A percentile compares a stretch with the other conserved stretches of the same genome.
These are phyloP conservation scores for Dasyornis broadbenti DNA, from an alignment of 2,113 vertebrate species.

Conservation along the genomic window DNA sequence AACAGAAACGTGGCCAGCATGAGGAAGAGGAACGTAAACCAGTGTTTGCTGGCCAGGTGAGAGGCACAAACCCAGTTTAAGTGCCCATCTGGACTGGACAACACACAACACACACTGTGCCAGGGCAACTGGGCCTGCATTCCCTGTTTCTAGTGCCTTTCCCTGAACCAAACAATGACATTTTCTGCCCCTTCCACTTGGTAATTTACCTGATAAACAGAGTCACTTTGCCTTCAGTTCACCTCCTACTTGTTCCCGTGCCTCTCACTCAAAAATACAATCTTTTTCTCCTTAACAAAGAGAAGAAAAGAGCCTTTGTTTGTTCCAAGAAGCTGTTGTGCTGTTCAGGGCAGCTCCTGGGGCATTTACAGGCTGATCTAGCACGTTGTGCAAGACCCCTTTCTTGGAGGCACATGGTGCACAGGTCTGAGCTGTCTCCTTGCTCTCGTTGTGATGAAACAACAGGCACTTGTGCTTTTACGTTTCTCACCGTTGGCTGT, in stretches of 20 bases:
- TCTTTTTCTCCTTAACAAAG: not conserved
- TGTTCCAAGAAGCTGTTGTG: not conserved
- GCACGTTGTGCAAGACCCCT: not conserved
- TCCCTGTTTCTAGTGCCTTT: not conserved
- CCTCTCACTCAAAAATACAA: not conserved
- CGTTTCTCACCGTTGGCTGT: constrained; percentile 15
- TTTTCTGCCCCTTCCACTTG: not conserved
- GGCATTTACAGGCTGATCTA: not conserved
- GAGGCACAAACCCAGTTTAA: not conserved
- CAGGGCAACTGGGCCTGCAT: not conserved
- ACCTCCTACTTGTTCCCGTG: not conserved
- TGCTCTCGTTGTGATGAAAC: not conserved
- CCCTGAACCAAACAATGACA: not conserved
- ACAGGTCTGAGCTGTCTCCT: constrained; percentile 2
- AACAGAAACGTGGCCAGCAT: not conserved
- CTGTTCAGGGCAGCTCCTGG: not conserved
- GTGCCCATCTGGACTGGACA: not conserved
- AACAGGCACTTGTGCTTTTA: constrained; percentile 34
- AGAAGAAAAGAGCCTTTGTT: constrained; percentile 15
- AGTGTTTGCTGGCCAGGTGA: not conserved
- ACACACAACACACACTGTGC: not conserved
- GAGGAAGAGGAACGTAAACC: not conserved
- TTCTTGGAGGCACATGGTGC: not conserved
- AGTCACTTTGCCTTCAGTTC: not conserved
- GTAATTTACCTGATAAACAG: not conserved